Evolutionary conservation across 2,113 vertebrate genomes (phyloP).

Genomic region (Anhinga anhinga): DNA sequence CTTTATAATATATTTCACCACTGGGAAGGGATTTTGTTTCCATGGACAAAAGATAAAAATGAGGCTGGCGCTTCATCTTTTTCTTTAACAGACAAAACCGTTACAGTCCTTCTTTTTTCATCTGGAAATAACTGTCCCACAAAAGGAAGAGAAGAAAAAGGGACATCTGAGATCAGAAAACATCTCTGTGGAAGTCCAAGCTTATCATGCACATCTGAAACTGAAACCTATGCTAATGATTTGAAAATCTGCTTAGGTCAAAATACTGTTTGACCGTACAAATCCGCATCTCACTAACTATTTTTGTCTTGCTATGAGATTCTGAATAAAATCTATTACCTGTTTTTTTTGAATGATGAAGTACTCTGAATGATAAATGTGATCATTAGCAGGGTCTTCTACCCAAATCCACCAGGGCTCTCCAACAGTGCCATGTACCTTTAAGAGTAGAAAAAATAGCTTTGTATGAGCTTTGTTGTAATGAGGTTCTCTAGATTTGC

Average conservation of each 20-base stretch:
- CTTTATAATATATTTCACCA: background rate
- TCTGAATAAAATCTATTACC: constrained; percentile 71
- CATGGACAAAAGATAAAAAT: background rate
- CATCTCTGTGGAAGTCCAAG: background rate
- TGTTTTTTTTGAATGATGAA: constrained; percentile 98
- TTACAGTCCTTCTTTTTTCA: background rate
- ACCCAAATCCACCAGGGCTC: constrained; percentile 99
- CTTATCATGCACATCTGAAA: background rate
- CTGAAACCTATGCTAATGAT: background rate
- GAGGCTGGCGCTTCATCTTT: background rate
- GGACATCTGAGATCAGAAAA: background rate
- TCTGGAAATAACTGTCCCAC: background rate
- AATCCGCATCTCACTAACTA: background rate
- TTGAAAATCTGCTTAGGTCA: background rate
- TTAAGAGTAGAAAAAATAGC: background rate
- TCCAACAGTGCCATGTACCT: constrained; percentile 94
- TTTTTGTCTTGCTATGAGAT: background rate
- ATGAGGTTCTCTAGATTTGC: background rate
- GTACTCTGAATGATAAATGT: constrained; percentile 98
- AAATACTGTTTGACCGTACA: background rate
- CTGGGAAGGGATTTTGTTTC: background rate
- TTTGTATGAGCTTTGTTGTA: background rate
- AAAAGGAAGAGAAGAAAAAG: background rate
- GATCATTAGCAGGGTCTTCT: constrained; percentile 95
- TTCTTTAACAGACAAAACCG: background rate